Percentiles rank a stretch among this genome's conserved stretches.
Conservation (phyloP, 64 coral and sea anemone species). For the Astreopora myriophthalma region DNA sequence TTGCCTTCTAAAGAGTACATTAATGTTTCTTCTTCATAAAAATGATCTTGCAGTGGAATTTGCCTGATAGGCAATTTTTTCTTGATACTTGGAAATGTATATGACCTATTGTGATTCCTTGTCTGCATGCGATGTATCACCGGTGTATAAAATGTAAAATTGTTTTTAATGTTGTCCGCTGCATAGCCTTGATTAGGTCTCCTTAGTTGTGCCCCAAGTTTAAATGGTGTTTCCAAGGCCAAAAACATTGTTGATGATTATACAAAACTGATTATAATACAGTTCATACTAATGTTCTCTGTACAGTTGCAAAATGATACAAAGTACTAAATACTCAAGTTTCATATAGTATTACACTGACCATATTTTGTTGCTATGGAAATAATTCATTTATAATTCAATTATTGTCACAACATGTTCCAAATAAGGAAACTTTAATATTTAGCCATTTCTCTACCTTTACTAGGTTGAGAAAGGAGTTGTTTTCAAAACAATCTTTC, state of each 20-base stretch:
- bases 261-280: no score
- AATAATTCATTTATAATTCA: not conserved
- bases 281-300: no score
- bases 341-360: no score
- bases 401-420: not conserved
- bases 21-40: not conserved
- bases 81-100: slow-evolving; percentile 9
- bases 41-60: slow-evolving; percentile 15
- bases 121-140: not conserved
- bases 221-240: slow-evolving; percentile 44
- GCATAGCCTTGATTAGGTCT: slow-evolving; percentile 41
- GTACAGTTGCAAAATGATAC: no score
- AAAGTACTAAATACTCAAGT: no score
- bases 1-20: slow-evolving; percentile 22
- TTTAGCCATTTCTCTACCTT: not conserved
- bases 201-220: slow-evolving; percentile 37
- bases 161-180: slow-evolving; percentile 43
- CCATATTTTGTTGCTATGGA: slow-evolving; percentile 45
- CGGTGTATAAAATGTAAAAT: slow-evolving; percentile 54
- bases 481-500: slow-evolving; percentile 3
- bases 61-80: slow-evolving; percentile 6
- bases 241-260: not conserved
- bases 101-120: not conserved
- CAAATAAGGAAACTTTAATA: not conserved
- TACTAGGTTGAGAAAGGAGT: not conserved